Evolutionary conservation across 2,888 invertebrate genomes (phyloP).

Genomic region (Polymixis flavicincta): DNA sequence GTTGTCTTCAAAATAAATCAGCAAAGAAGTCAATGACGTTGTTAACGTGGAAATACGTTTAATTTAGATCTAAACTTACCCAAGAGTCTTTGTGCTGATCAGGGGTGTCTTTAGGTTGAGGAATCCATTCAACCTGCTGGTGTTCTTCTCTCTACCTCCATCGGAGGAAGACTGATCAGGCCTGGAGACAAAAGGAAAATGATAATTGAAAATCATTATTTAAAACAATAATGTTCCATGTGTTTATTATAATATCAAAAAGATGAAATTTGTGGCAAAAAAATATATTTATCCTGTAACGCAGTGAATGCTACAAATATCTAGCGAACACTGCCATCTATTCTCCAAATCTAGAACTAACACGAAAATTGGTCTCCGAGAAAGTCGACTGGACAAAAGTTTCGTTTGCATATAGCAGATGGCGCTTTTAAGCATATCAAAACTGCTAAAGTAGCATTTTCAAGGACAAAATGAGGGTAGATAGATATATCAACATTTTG

Average conservation of each 20-base stretch:
- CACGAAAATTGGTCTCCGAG: accelerated
- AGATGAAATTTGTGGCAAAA: background rate
- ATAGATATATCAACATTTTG: background rate
- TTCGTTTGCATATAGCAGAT: slow-evolving; percentile 1
- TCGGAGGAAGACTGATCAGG: slow-evolving; percentile 81
- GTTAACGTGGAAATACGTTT: background rate
- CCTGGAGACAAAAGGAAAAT: slow-evolving; percentile 74
- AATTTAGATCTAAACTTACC: slow-evolving; percentile 89
- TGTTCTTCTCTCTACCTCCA: slow-evolving; percentile 88
- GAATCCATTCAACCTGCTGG: slow-evolving; percentile 92
- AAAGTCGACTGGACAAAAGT: background rate
- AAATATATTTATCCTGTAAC: no score
- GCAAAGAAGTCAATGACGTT: background rate
- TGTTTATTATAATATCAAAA: no score
- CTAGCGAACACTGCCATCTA: slow-evolving; percentile 40
- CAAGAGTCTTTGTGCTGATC: slow-evolving; percentile 93
- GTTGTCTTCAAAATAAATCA: background rate
- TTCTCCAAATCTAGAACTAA: background rate
- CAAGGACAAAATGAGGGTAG: background rate
- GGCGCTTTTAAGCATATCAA: slow-evolving; percentile 32
- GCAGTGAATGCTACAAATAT: background rate
- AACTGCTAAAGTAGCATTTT: background rate
- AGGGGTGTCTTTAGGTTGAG: slow-evolving; percentile 93
- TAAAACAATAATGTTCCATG: background rate
- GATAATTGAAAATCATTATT: background rate